These are phyloP conservation scores for Cephus runcator DNA, from an alignment of 2,888 invertebrate genomes.

Conservation along the genomic window DNA sequence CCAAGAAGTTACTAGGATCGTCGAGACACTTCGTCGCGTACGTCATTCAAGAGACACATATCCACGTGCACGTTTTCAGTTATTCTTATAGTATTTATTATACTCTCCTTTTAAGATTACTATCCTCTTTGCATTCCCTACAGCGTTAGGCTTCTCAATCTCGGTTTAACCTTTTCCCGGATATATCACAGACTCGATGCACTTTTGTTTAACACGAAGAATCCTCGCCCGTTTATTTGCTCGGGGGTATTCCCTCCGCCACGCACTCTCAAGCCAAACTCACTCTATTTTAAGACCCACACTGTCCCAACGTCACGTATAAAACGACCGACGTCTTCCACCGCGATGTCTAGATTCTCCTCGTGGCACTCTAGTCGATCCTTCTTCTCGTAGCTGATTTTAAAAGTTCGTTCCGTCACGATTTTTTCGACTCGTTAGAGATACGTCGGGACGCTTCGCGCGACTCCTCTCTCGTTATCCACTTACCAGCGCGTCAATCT, in stretches of 20 bases:
- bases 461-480: conserved; percentile 54
- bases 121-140: neutral
- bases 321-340: neutral
- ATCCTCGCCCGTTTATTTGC: conserved; percentile 1
- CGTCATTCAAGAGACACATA: neutral
- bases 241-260: neutral
- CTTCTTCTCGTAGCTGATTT: neutral
- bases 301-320: neutral
- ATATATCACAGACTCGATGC: conserved; percentile 3
- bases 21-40: neutral
- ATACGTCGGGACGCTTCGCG: conserved; percentile 9
- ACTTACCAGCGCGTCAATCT: conserved; percentile 61
- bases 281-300: neutral
- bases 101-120: neutral
- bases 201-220: neutral
- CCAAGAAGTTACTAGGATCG: neutral
- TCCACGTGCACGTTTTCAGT: neutral
- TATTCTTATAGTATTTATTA: neutral
- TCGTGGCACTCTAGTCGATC: neutral
- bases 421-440: neutral
- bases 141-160: neutral
- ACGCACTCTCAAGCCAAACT: neutral
- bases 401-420: conserved; percentile 6
- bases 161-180: neutral
- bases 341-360: neutral